Base-by-base conservation (phyloP, 2,888 invertebrate genomes). In the Marronus borbonicus region DNA sequence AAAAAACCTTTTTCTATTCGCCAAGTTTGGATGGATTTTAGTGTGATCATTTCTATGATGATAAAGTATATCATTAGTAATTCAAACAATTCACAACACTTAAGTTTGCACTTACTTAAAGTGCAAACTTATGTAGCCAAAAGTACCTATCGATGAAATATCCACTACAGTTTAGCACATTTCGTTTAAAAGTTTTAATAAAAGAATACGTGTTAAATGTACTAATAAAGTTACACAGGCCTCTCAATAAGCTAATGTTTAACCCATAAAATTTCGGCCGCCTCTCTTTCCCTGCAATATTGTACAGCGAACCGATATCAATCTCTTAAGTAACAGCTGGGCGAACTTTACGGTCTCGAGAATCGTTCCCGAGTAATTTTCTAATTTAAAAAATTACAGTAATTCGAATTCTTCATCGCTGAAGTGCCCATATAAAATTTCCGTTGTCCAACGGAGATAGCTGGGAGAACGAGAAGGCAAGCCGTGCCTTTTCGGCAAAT, bases 351-450 rank as follows among this genome's bases (percentile, higher is more conserved):
- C 31, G 44, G 66, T 66, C 49, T 24, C 66, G 66, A 49, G 31
- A 66, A 44, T 49, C 31, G 10, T 24, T 66, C 49, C 31, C 49
- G 49, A 66, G 66, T 49, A 66, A 66, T 66, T 49, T 49, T 49
- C 49, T 44, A 66, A 66, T 66, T 66, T 66, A 66, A 49, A 66
- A 66, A 49, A 66, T 66, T 66, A 66, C 44, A 66, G 66, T 49
- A 66, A 66, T 66, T 44, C 66, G 49, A 66, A 66, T 66, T 66
- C 49, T 20, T 66, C 49, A 24, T 49, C 44, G 17, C 12, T 17
- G 66, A 31, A 66, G 62, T 62, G 24, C 62, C 66, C 49, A 7
- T 44, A 7, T 44, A 44, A 66, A 44, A 66, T 66, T 44, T 66
- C 49, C 66, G 20, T 50, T 66, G 44, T 8, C 44, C 24, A 20